phyloP scores from a whole-genome alignment of 2,797 vertebrate species.

The Macrochelys suwanniensis region DNA sequence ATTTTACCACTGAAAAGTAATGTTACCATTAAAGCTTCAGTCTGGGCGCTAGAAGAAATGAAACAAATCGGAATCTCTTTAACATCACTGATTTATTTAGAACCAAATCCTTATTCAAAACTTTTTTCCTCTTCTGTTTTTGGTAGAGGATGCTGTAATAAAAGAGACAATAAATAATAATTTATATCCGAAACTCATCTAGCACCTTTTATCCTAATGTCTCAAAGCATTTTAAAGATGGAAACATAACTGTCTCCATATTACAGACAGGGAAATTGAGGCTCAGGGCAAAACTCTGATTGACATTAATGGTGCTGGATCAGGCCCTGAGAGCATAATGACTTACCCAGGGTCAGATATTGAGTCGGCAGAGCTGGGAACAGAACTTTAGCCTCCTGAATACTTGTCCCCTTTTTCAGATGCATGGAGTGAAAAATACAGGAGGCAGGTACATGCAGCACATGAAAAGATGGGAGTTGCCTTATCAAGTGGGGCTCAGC shows the following conservation, averaged over 20 bases:
- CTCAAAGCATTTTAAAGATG: background rate
- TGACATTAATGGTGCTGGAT: background rate
- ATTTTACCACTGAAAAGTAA: background rate
- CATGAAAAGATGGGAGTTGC: no score
- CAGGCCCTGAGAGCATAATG: background rate
- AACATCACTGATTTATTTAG: slow-evolving; percentile 12
- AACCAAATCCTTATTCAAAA: slow-evolving; percentile 29
- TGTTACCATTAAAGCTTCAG: background rate
- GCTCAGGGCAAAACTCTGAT: background rate
- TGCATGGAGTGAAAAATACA: no score
- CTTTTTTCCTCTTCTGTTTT: background rate
- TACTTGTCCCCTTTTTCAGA: background rate
- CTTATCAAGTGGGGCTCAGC: no score
- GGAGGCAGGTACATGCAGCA: no score
- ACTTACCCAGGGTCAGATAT: background rate
- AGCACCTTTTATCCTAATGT: background rate
- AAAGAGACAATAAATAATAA: background rate
- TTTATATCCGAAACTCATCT: background rate
- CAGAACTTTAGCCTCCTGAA: slow-evolving; percentile 8
- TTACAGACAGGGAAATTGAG: background rate
- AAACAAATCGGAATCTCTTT: slow-evolving; percentile 24
- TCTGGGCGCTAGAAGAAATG: slow-evolving; percentile 38
- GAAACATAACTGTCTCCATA: background rate
- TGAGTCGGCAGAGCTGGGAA: background rate
- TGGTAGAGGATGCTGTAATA: slow-evolving; percentile 24